Evolutionary conservation across 1,140 invertebrate genomes (phyloP).

Genomic region (Drosophila rufa): DNA sequence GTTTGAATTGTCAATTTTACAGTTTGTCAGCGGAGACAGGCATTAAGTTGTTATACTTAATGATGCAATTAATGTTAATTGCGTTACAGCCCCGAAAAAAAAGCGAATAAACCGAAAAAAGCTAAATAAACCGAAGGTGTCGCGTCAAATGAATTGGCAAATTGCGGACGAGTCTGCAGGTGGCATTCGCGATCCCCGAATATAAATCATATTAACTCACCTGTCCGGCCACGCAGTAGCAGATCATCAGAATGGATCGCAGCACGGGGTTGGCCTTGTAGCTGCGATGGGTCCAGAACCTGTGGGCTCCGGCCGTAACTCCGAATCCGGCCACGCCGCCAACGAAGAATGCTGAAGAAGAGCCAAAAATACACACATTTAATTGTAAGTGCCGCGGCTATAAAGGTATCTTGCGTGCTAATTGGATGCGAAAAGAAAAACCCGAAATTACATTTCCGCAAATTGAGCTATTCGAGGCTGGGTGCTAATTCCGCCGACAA

Average conservation of each 20-base stretch:
- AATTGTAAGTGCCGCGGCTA: slow-evolving; percentile 20
- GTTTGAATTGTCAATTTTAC: slow-evolving; percentile 55
- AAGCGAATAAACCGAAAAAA: background rate
- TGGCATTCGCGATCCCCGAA: slow-evolving; percentile 11
- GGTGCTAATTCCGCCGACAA: slow-evolving; percentile 65
- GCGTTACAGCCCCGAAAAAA: slow-evolving; percentile 51
- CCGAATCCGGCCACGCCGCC: slow-evolving; percentile 88
- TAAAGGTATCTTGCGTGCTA: slow-evolving; percentile 56
- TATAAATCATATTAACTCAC: slow-evolving; percentile 51
- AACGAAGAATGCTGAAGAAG: slow-evolving; percentile 85
- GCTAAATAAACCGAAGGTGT: slow-evolving; percentile 20
- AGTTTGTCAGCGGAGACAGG: slow-evolving; percentile 53
- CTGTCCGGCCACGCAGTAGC: slow-evolving; percentile 90
- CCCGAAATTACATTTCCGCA: slow-evolving; percentile 72
- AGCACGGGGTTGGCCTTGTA: slow-evolving; percentile 93
- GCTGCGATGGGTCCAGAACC: slow-evolving; percentile 93
- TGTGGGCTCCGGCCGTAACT: slow-evolving; percentile 93
- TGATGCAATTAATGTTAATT: slow-evolving; percentile 81
- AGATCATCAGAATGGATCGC: slow-evolving; percentile 89
- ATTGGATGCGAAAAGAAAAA: slow-evolving; percentile 61
- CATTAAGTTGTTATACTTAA: slow-evolving; percentile 80
- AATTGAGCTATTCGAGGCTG: slow-evolving; percentile 70
- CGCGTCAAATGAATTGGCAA: slow-evolving; percentile 44
- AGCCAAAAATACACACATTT: slow-evolving; percentile 4
- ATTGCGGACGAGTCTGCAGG: slow-evolving; percentile 38